Base-by-base conservation (phyloP, 53 echinoderm and acorn worm genomes). In the Temnopleurus reevesii region DNA sequence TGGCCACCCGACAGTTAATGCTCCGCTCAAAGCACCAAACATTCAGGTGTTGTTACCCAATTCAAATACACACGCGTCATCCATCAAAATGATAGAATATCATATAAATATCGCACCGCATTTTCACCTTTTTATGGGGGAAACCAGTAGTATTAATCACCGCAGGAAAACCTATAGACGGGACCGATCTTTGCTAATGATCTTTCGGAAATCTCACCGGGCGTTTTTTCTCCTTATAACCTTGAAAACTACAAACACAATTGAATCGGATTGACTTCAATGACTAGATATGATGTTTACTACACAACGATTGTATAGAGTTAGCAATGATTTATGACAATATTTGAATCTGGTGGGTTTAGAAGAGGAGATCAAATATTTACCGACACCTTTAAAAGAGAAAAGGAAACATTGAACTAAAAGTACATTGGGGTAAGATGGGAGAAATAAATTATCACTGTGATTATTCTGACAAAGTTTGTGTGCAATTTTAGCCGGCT, bases 281-380 rank as follows among this genome's bases (percentile, higher is more conserved):
- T 71, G 19, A 41, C 41, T 26, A 18, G 33, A 31, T 31, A 63
- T 33, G 63, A 41, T 71, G 71, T 71, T 71, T 71, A 71, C 71
- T 71, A 71, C 71, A 23, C 36, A 41, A n/a, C 41, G 19, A n/a
- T 71, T 2, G 8, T 21, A 71, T n/a, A 8, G 2, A 13, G 35
- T 41, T 38, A 71, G 71, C 26, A 4, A 51, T 79, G 79, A 79
- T 79, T 79, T 79, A 79, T 79, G 46, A 29, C 79, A 79, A 6
- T 41, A 17, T 15, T 79, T 79, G 46, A 49, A 49, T n/a, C 19
- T 27, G 12, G 26, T 15, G 79, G 79, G 79, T 46, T 79, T 79
- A 28, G 46, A 49, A 79, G 19, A 29, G 28, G 46, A 79, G 46
- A 79, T 79, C 79, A 79, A 79, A 79, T 79, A 79, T 79, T 79